Conservation (phyloP, 2,888 invertebrate species). For the Tachina fera region DNA sequence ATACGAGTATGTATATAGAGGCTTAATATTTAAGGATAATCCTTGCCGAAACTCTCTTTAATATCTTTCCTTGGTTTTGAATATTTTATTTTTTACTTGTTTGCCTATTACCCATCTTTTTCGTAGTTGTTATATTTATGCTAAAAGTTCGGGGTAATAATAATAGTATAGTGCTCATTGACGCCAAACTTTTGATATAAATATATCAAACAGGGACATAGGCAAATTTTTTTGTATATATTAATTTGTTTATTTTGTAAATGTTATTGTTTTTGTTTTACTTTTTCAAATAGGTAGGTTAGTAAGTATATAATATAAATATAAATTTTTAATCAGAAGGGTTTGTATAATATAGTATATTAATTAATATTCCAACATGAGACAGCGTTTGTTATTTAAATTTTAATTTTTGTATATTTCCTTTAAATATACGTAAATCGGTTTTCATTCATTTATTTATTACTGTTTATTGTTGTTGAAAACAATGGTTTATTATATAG, state of each 20-base stretch:
- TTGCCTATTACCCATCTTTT: not conserved
- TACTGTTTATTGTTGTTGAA: constrained; percentile 33
- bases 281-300: constrained; percentile 69
- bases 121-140: not conserved
- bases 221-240: constrained; percentile 30
- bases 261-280: constrained; percentile 72
- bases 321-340: constrained; percentile 69
- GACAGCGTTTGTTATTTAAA: constrained; percentile 73
- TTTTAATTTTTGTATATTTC: constrained; percentile 66
- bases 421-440: constrained; percentile 68
- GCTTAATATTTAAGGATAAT: constrained; percentile 67
- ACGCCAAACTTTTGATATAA: not conserved
- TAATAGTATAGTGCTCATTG: too few species aligned
- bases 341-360: constrained; percentile 68
- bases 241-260: constrained; percentile 72
- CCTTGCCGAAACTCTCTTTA: constrained; percentile 70
- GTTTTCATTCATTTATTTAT: constrained; percentile 40
- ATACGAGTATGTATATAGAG: constrained; percentile 69
- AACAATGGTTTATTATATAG: constrained; percentile 28
- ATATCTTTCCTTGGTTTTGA: constrained; percentile 65
- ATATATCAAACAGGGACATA: not conserved
- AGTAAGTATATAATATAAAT: constrained; percentile 70
- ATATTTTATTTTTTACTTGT: constrained; percentile 26
- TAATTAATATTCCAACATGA: constrained; percentile 77
- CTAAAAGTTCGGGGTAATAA: not conserved